A percentile compares a stretch with the other conserved stretches of the same genome.
Evolutionary conservation across 2,113 vertebrate genomes (phyloP).

Genomic region (Gila orcuttii): DNA sequence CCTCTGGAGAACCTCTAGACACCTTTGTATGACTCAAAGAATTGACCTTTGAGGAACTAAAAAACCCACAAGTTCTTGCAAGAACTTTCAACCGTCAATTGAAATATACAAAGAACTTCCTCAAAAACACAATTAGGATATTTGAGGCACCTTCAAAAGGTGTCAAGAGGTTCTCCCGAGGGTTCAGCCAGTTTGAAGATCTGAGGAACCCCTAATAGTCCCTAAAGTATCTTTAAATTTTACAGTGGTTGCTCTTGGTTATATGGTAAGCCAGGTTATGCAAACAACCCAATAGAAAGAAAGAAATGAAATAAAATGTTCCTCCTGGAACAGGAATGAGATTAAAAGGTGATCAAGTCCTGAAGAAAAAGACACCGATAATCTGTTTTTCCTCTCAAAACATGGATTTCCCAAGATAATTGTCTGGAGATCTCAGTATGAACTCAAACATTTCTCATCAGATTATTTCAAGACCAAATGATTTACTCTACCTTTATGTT

Average conservation of each 20-base stretch:
- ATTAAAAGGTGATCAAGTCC: not conserved
- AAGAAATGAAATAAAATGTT: not conserved
- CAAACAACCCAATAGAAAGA: not conserved
- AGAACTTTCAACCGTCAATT: not conserved
- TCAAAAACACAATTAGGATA: not conserved
- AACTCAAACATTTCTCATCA: not conserved
- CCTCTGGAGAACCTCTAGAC: not conserved
- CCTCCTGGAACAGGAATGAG: not conserved
- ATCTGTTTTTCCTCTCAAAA: not conserved
- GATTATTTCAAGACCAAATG: not conserved
- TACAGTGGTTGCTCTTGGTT: not conserved
- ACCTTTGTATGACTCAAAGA: not conserved
- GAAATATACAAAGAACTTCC: not conserved
- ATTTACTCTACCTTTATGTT: not conserved
- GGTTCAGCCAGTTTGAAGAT: not conserved
- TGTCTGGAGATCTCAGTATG: not conserved
- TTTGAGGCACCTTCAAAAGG: not conserved
- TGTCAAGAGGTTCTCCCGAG: not conserved
- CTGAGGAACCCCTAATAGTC: not conserved
- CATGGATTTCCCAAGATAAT: not conserved
- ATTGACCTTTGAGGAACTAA: not conserved
- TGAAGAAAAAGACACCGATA: not conserved
- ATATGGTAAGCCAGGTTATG: not conserved
- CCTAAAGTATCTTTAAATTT: not conserved
- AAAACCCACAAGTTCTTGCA: not conserved